phyloP scores from a whole-genome alignment of 2,888 invertebrate genomes.

The Sinodicranocentrus sp. region DNA sequence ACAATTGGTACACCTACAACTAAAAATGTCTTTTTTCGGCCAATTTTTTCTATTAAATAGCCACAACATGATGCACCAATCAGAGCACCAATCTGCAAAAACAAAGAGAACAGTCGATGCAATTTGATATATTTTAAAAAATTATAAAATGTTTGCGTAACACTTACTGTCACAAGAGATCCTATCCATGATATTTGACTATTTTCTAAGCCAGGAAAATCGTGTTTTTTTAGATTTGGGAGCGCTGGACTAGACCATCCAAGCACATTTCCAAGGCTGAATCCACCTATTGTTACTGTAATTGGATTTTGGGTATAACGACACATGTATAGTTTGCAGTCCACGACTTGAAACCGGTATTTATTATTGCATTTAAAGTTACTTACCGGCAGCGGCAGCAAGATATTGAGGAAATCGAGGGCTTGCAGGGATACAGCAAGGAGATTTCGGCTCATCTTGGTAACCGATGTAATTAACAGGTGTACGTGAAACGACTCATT shows the following conservation, averaged over 20 bases:
- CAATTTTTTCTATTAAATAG: constrained; percentile 80
- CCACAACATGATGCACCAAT: constrained; percentile 77
- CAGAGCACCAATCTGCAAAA: constrained; percentile 64
- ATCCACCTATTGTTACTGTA: constrained; percentile 66
- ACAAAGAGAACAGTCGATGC: too few species aligned
- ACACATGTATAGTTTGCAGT: too few species aligned
- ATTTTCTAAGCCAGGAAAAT: constrained; percentile 78
- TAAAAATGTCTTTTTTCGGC: constrained; percentile 81
- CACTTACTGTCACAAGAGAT: constrained; percentile 79
- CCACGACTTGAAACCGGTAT: too few species aligned
- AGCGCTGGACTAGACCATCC: constrained; percentile 65
- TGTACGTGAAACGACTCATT: constrained; percentile 6
- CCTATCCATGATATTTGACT: constrained; percentile 81
- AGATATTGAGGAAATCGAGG: constrained; percentile 57
- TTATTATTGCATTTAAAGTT: too few species aligned
- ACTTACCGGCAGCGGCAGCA: constrained; percentile 60
- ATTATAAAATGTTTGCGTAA: background rate
- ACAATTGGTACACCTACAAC: constrained; percentile 81
- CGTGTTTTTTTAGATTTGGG: constrained; percentile 50
- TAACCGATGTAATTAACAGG: constrained; percentile 27
- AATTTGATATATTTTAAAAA: too few species aligned
- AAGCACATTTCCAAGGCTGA: constrained; percentile 63
- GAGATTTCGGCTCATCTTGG: constrained; percentile 16
- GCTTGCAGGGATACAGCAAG: constrained; percentile 23
- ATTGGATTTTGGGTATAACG: too few species aligned